Conservation (phyloP, 1,140 invertebrate species). For the Neodiprion virginianus region DNA sequence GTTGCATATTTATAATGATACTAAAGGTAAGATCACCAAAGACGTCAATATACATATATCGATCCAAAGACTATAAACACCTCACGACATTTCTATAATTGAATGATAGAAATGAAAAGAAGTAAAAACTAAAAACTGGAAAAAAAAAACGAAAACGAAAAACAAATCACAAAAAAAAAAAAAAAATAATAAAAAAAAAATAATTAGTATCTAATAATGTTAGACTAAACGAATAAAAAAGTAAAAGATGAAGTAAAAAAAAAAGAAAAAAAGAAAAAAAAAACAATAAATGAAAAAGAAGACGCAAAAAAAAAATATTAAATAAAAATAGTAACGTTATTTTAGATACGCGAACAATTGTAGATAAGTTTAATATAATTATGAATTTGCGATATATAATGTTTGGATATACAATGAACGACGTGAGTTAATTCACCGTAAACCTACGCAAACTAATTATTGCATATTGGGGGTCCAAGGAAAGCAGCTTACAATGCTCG, state of each 20-base stretch:
- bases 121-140: not conserved
- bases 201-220: not conserved
- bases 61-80: slow-evolving; percentile 41
- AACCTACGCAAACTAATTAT: not conserved
- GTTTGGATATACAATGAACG: not conserved
- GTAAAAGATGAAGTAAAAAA: slow-evolving; percentile 20
- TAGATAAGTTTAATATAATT: not conserved
- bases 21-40: slow-evolving; percentile 40
- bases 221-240: slow-evolving; percentile 23
- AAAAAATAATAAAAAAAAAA: slow-evolving; percentile 27
- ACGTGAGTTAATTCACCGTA: not conserved
- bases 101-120: slow-evolving; percentile 25
- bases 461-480: not conserved
- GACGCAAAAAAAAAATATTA: slow-evolving; percentile 29
- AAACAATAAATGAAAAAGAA: slow-evolving; percentile 15
- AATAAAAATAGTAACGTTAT: slow-evolving; percentile 3
- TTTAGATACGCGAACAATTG: slow-evolving; percentile 3
- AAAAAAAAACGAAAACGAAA: slow-evolving; percentile 1
- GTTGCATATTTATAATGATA: not conserved
- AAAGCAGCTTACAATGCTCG: slow-evolving; percentile 7
- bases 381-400: not conserved
- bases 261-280: slow-evolving; percentile 35
- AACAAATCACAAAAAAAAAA: slow-evolving; percentile 1
- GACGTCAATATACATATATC: slow-evolving; percentile 37
- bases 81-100: slow-evolving; percentile 34